Conservation (phyloP, 2,888 invertebrate species). For the Pegoplata infirma region DNA sequence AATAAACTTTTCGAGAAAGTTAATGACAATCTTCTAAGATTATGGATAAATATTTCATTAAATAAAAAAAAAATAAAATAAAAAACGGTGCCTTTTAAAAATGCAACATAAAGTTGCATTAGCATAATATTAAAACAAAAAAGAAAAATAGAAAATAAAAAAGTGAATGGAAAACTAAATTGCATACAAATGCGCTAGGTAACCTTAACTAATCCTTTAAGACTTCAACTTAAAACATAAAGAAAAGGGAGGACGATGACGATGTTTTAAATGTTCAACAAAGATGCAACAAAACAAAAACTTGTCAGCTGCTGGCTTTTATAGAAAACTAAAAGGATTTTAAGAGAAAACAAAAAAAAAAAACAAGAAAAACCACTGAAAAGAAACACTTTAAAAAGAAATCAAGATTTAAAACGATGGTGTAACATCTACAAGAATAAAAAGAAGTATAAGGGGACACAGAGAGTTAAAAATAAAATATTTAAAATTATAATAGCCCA, state of each 20-base stretch:
- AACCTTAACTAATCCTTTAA: constrained; percentile 45
- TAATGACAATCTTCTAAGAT: constrained; percentile 21
- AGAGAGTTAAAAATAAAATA: constrained; percentile 32
- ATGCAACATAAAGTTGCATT: constrained; percentile 43
- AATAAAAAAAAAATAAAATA: constrained; percentile 8
- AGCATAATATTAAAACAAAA: constrained; percentile 32
- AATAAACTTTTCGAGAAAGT: neutral
- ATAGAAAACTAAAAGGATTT: constrained; percentile 41
- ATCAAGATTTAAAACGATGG: neutral
- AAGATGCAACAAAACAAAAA: constrained; percentile 13
- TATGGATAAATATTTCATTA: constrained; percentile 8
- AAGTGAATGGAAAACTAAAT: neutral
- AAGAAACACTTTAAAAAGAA: constrained; percentile 2
- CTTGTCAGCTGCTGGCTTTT: constrained; percentile 49
- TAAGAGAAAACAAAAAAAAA: neutral
- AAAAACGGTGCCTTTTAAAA: constrained; percentile 33
- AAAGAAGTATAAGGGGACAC: neutral
- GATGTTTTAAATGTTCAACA: constrained; percentile 2
- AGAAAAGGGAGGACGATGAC: neutral
- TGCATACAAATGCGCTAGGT: constrained; percentile 38
- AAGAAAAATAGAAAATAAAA: no score
- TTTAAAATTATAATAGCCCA: constrained; percentile 47
- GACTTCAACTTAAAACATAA: constrained; percentile 33
- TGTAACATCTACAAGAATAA: neutral
- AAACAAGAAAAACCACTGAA: no score